Percentiles rank a stretch among this genome's conserved stretches.
Evolutionary conservation across 2,797 vertebrate genomes (phyloP).

Genomic region (Eurystomus glaucurus): DNA sequence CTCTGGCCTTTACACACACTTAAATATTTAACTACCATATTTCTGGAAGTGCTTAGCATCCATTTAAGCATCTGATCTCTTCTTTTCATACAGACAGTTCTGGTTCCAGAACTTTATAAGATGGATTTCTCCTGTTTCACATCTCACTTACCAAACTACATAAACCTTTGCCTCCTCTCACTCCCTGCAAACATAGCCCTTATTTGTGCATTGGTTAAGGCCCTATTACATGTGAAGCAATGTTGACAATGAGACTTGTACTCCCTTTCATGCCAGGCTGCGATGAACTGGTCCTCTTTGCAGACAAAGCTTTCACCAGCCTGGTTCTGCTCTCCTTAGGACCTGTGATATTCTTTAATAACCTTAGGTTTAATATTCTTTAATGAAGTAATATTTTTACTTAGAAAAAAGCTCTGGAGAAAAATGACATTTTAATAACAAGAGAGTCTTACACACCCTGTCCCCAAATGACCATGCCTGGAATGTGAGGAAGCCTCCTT

Average conservation of each 20-base stretch:
- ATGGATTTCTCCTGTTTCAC: background rate
- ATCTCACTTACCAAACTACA: background rate
- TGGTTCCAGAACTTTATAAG: background rate
- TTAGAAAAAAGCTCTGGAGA: background rate
- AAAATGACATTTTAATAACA: background rate
- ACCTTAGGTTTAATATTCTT: background rate
- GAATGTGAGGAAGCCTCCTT: background rate
- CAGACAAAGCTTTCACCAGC: background rate
- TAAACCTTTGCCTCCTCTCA: background rate
- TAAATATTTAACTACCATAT: constrained; percentile 1
- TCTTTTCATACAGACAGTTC: background rate
- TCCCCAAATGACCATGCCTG: background rate
- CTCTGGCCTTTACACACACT: background rate
- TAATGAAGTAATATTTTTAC: background rate
- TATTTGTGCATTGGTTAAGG: background rate
- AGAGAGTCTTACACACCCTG: background rate
- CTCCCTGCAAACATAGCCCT: background rate
- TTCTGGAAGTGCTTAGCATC: background rate
- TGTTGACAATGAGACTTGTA: background rate
- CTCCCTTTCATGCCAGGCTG: background rate
- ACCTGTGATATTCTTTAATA: background rate
- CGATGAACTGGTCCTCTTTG: background rate
- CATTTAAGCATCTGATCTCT: background rate
- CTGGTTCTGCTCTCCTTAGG: background rate
- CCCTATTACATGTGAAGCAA: background rate